Base-by-base conservation (phyloP, 2,113 vertebrate genomes). In the Chionis minor region DNA sequence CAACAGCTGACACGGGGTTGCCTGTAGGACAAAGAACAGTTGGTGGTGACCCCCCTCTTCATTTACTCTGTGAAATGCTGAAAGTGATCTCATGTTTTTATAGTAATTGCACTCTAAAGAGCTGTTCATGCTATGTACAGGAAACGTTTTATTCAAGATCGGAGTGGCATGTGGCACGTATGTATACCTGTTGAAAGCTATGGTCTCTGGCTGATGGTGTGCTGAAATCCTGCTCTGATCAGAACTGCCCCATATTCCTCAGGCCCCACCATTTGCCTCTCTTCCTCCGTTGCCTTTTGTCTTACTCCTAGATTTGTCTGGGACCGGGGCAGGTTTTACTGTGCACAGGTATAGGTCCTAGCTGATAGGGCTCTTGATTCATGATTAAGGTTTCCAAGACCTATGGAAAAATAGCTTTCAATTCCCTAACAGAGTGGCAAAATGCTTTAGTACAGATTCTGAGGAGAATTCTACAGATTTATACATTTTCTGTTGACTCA, bases 1-100 rank as follows among this genome's bases (percentile, higher is more conserved):
- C 99, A 55, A 99, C 99, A 70, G 99, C 99, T 88, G 99, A 99
- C 96, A 99, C 99, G 75, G 99, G 99, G 96, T 99, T 99, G 97
- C 99, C 99, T 99, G 98, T 65, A 96, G 95, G 78, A 92, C 73
- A 88, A 94, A 96, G 95, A 88, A 92, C 82, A 94, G 67, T 62
- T 71, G 62, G 58, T 56, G 71, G 45, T 83, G 63, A 92, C 42
- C 84, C 27, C 11, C 11, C 30, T 81, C 58, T 61, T 65, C 30
- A 72, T 77, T 88, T 92, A 81, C 33, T 67, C 54, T 73, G 28
- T 32, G 49, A 89, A 92, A 90, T 73, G 20, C 35, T 85, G 22
- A 58, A 91, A 66, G 30, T 8, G 45, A 81, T 69, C 22, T 88
- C 38, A 23, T 15, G 30, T 38, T 94, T 97, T 62, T 70, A 38